A percentile compares a stretch with the other conserved stretches of the same genome.
phyloP scores from a whole-genome alignment of 2,797 vertebrate genomes.

The Channallabes apus region DNA sequence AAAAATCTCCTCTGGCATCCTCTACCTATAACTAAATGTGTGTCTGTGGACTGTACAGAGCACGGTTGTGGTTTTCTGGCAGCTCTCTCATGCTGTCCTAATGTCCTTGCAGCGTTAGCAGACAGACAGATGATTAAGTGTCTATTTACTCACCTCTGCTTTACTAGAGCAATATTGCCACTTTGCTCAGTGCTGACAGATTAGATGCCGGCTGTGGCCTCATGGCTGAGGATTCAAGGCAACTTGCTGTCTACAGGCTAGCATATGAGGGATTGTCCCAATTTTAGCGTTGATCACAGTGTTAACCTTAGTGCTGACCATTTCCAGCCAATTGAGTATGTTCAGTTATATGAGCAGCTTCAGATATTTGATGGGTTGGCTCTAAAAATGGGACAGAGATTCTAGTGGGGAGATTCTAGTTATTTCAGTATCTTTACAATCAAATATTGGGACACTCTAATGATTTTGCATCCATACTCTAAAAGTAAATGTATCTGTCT shows the following conservation, averaged over 20 bases:
- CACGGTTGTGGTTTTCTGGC: slow-evolving; percentile 45
- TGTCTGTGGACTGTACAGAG: slow-evolving; percentile 41
- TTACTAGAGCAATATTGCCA: slow-evolving; percentile 61
- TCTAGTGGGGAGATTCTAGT: not conserved
- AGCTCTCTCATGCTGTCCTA: slow-evolving; percentile 56
- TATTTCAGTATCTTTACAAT: not conserved
- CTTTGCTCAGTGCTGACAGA: slow-evolving; percentile 65
- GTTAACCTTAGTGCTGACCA: slow-evolving; percentile 65
- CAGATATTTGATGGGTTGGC: slow-evolving; percentile 62
- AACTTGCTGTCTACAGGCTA: slow-evolving; percentile 66
- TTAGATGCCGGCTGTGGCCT: slow-evolving; percentile 63
- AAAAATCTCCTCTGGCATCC: slow-evolving; percentile 10
- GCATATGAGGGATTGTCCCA: slow-evolving; percentile 75
- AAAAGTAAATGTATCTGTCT: slow-evolving; percentile 8
- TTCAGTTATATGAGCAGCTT: slow-evolving; percentile 67
- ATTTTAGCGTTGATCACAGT: slow-evolving; percentile 71
- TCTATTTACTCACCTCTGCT: slow-evolving; percentile 64
- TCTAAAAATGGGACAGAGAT: slow-evolving; percentile 9
- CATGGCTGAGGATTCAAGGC: slow-evolving; percentile 67
- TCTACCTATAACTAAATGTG: slow-evolving; percentile 25
- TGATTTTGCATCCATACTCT: not conserved
- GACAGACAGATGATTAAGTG: slow-evolving; percentile 71
- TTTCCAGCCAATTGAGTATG: slow-evolving; percentile 60
- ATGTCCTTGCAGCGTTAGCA: slow-evolving; percentile 58
- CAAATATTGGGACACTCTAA: not conserved